Percentiles rank a stretch among this genome's conserved stretches.
Conservation (phyloP, 2,888 invertebrate species). For the Margaritifera margaritifera region DNA sequence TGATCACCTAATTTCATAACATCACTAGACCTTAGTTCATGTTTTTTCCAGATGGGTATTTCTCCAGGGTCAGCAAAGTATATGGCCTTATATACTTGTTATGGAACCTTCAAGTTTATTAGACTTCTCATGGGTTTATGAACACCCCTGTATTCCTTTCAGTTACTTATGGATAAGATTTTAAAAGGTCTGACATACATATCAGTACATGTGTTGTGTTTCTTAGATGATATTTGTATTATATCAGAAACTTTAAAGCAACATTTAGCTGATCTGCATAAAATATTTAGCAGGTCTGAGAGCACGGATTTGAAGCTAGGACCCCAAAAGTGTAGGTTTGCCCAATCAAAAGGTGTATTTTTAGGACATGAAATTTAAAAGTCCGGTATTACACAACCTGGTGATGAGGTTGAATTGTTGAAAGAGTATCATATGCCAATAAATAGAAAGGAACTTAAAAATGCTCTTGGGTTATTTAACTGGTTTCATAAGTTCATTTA, state of each 20-base stretch:
- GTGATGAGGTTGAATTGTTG: no score
- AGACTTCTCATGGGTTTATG: conserved; percentile 28
- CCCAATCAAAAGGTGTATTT: conserved; percentile 13
- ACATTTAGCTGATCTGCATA: no score
- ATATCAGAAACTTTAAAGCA: conserved; percentile 5
- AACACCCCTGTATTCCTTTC: conserved; percentile 28
- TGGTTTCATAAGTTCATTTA: no score
- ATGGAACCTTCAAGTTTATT: conserved; percentile 17
- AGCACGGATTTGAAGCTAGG: neutral
- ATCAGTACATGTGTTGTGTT: conserved; percentile 31
- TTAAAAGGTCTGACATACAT: conserved; percentile 22
- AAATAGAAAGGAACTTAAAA: conserved; percentile 11
- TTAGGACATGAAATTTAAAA: conserved; percentile 31
- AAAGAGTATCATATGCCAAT: conserved; percentile 20
- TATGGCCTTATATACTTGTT: conserved; percentile 33
- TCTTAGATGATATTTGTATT: conserved; percentile 31
- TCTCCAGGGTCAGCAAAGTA: conserved; percentile 19
- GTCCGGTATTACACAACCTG: conserved; percentile 24
- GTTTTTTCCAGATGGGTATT: conserved; percentile 22
- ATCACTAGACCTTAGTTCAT: no score
- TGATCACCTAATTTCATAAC: conserved; percentile 15
- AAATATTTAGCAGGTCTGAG: no score
- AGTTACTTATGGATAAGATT: conserved; percentile 35
- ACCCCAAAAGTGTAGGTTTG: conserved; percentile 16
- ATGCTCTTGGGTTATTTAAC: no score